Evolutionary conservation across 2,797 vertebrate species (phyloP), one percentile per base, ranked within the genome.

Genomic region (Rhinogobio ventralis): DNA sequence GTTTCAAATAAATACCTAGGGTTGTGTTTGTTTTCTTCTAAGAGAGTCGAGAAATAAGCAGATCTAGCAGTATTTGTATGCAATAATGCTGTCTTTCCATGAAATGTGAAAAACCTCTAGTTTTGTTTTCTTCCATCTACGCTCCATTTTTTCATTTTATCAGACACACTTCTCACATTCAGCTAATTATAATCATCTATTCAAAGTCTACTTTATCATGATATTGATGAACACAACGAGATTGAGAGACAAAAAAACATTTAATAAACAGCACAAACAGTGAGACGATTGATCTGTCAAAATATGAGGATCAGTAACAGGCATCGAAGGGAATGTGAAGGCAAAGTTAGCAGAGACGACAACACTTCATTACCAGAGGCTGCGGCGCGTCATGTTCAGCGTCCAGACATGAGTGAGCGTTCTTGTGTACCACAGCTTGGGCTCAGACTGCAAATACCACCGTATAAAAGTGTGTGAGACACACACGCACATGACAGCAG

Each of bases 261-360:
- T 77, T 77, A 77, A 42, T 77, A 55, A 60, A 62, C 51, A 53
- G 30, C 74, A 76, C 51, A 76, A 42, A 57, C 53, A 42, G 11
- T 53, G 25, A 76, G 51, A 76, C 51, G n/a, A 76, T 2, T 17
- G 8, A 60, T 25, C 7, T 60, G 53, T 25, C 8, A 28, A 45
- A 60, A 11, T 9, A 25, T 36, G 49, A 36, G 25, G 3, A 74
- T 33, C 6, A 75, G 8, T 4, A 77, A 39, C 33, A 25, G 36
- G n/a, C n/a, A 17, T 19, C 4, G 75, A 77, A 62, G 55, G 75
- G 36, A 77, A 45, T 17, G 74, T n/a, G 53, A 39, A 76, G 53
- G 74, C 20, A 8, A 39, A n/a, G 73, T 15, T 7, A 39, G 30
- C 30, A 0, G 25, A 62, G 13, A 28, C 1, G n/a, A 25, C 4